Percentiles rank a stretch among this genome's conserved stretches.
phyloP scores from a whole-genome alignment of 1,140 invertebrate species.

The Batillaria attramentaria region DNA sequence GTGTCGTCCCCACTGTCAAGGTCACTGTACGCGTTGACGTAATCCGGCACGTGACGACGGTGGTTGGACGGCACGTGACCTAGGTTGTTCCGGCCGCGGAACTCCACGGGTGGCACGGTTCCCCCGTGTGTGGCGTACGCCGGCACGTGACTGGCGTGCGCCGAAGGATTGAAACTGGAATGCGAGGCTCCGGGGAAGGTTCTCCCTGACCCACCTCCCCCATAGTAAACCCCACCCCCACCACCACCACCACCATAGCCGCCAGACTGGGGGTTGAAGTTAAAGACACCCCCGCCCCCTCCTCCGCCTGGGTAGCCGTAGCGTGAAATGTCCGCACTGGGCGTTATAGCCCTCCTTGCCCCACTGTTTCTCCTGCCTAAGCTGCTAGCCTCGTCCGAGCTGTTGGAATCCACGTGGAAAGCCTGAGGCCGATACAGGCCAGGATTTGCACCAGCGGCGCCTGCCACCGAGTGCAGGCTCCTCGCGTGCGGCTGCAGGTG shows the following conservation, averaged over 20 bases:
- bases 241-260: neutral
- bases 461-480: constrained; percentile 13
- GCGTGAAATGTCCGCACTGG: neutral
- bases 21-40: constrained; percentile 21
- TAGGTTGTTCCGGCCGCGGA: neutral
- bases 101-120: constrained; percentile 17
- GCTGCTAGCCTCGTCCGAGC: constrained; percentile 23
- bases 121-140: neutral
- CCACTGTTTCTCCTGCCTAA: constrained; percentile 14
- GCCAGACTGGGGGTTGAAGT: neutral
- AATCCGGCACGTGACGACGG: neutral
- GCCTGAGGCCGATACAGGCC: neutral
- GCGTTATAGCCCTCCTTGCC: constrained; percentile 17
- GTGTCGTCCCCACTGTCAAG: neutral
- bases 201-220: neutral
- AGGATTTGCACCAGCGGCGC: neutral
- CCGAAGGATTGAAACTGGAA: neutral
- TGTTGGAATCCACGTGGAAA: neutral
- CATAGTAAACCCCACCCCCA: neutral
- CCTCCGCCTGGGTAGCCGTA: neutral
- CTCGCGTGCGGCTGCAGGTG: constrained; percentile 17
- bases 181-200: neutral
- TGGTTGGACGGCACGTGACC: neutral
- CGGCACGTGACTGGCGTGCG: neutral
- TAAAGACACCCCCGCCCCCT: neutral